Base-by-base conservation (phyloP, 2,113 vertebrate genomes). In the Litocranius walleri region DNA sequence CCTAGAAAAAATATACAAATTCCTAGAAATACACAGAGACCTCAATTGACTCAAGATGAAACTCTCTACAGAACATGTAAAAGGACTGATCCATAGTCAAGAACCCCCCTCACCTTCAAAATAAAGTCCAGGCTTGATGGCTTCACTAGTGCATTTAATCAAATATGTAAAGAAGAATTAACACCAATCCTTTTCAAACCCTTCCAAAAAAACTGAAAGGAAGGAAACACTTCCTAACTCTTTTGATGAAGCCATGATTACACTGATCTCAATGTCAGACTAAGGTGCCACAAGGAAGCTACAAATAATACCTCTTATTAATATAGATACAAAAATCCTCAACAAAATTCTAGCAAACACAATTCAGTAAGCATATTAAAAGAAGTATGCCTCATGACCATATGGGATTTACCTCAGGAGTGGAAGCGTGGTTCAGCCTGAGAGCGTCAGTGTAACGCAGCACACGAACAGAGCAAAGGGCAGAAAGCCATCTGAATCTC, bases 401-500 rank as follows among this genome's bases (percentile, higher is more conserved):
- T 3, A 10, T 11, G 45, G 77, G 8, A 50, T 50, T 19, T 80
- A 19, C 27, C 43, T 27, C 77, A 80, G 77, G 45, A 80, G 17
- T 19, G 77, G 7, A 80, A 50, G 45, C 17, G 29, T 50, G 77
- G 27, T 11, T 19, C 77, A 50, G 50, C 45, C 11, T 1, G 15
- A 30, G 27, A 33, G 29, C 29, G 6, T 11, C 45, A 30, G 4
- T 33, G 45, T 33, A 33, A 50, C 3, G 6, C 16, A 3, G 15
- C 45, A 33, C 78, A 50, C 27, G 2, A 11, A 6, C 16, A 19
- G 45, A 33, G 10, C 29, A 19, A 11, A 50, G 78, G 78, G 6
- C 11, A 2, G 33, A 11, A 30, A 48, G 5, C 16, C 45, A 12
- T 1, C 19, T 1, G 45, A 33, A 1, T 1, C 29, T 80, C 78